A percentile compares a stretch with the other conserved stretches of the same genome.
Evolutionary conservation across 2,888 invertebrate species (phyloP).

Genomic region (Fragum fragum): DNA sequence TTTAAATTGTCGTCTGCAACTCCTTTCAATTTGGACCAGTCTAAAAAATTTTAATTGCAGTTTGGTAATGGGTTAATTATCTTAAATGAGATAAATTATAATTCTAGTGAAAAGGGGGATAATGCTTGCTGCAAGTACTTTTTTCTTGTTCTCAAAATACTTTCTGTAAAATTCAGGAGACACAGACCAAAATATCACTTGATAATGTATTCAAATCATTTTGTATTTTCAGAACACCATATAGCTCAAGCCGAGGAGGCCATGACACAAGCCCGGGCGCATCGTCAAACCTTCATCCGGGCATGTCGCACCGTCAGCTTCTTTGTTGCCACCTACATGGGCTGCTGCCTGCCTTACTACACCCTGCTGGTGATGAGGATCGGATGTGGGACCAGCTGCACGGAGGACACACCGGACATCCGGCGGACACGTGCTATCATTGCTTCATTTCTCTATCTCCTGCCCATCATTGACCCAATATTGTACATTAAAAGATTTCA

Average conservation of each 20-base stretch:
- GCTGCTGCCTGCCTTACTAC: slow-evolving; percentile 48
- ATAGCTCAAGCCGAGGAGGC: neutral
- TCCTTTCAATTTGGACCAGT: too few relatives aligned
- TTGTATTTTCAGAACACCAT: neutral
- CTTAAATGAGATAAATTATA: too few relatives aligned
- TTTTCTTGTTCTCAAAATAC: too few relatives aligned
- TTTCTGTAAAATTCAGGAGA: too few relatives aligned
- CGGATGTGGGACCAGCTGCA: slow-evolving; percentile 23
- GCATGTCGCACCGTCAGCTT: slow-evolving; percentile 47
- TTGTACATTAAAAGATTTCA: slow-evolving; percentile 49
- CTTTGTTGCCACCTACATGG: slow-evolving; percentile 50
- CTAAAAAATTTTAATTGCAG: too few relatives aligned
- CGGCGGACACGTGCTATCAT: slow-evolving; percentile 32
- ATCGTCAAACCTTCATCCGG: slow-evolving; percentile 28
- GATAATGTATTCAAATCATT: too few relatives aligned
- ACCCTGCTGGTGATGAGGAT: slow-evolving; percentile 30
- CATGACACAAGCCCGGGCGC: slow-evolving; percentile 12
- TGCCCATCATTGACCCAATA: slow-evolving; percentile 51
- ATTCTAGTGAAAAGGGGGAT: too few relatives aligned
- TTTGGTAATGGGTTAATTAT: too few relatives aligned
- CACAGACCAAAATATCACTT: too few relatives aligned
- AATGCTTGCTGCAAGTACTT: too few relatives aligned
- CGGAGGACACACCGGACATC: slow-evolving; percentile 32
- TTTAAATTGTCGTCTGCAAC: too few relatives aligned
- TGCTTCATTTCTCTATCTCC: slow-evolving; percentile 34